Percentiles rank a stretch among this genome's conserved stretches.
These are phyloP conservation scores for Pristionchus japonicus DNA, from an alignment of 2,888 invertebrate species.

Conservation along the genomic window DNA sequence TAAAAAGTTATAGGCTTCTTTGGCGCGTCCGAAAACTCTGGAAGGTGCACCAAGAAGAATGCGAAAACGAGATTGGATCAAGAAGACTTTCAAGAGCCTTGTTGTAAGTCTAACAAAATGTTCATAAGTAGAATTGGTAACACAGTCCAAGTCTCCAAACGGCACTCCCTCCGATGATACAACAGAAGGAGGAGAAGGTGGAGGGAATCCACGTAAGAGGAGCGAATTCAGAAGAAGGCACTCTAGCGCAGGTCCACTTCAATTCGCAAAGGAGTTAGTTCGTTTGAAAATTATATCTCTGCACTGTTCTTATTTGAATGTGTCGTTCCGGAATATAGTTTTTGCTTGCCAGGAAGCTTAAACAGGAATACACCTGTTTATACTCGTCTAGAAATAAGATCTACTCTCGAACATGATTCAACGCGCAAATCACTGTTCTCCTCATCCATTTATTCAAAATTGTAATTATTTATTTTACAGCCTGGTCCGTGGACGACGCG, in stretches of 20 bases:
- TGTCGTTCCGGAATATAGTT: too few relatives aligned
- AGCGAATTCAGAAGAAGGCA: slow-evolving; percentile 41
- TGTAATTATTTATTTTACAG: slow-evolving; percentile 20
- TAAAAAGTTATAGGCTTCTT: background rate
- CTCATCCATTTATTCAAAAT: too few relatives aligned
- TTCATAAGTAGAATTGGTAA: background rate
- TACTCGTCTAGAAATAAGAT: too few relatives aligned
- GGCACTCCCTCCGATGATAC: slow-evolving; percentile 44
- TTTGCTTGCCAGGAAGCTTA: too few relatives aligned
- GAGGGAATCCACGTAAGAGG: slow-evolving; percentile 52
- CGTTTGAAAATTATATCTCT: too few relatives aligned
- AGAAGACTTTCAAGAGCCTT: slow-evolving; percentile 62
- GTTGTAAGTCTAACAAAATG: slow-evolving; percentile 51
- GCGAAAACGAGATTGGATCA: slow-evolving; percentile 66
- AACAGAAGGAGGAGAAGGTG: background rate
- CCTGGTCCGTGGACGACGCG: slow-evolving; percentile 49
- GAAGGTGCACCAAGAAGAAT: slow-evolving; percentile 52
- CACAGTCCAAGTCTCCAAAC: slow-evolving; percentile 18
- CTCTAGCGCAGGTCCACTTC: slow-evolving; percentile 55
- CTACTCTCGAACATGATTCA: too few relatives aligned
- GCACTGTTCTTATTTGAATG: too few relatives aligned
- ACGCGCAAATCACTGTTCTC: too few relatives aligned
- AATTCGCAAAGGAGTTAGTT: slow-evolving; percentile 62
- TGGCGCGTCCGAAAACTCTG: slow-evolving; percentile 14
- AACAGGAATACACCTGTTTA: too few relatives aligned